A percentile compares a stretch with the other conserved stretches of the same genome.
phyloP scores from a whole-genome alignment of 2,113 vertebrate genomes.

The Anas platyrhynchos region DNA sequence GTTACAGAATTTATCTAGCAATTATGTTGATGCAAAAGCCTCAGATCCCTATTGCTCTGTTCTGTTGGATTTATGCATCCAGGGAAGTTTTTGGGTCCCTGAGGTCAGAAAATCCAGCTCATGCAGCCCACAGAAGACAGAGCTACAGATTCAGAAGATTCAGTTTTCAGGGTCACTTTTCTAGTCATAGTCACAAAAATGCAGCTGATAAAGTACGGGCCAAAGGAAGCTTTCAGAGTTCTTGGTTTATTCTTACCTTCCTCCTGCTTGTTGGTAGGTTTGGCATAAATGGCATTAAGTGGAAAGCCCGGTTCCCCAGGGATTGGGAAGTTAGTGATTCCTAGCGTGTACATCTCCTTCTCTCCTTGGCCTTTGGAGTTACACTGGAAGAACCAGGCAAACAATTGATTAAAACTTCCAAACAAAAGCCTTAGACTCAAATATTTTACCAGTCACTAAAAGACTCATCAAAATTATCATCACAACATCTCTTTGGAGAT shows the following conservation, averaged over 20 bases:
- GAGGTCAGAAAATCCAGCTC: neutral
- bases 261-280: conserved; percentile 83
- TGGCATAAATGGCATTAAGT: conserved; percentile 94
- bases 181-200: neutral
- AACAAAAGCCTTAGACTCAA: neutral
- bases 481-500: neutral
- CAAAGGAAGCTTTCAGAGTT: neutral
- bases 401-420: neutral
- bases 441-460: neutral
- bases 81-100: neutral
- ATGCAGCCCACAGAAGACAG: neutral
- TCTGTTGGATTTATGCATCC: neutral
- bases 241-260: conserved; percentile 76
- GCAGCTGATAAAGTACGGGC: neutral
- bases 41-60: neutral
- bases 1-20: neutral
- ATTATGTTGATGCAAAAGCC: neutral
- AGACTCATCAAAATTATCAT: neutral
- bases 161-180: neutral
- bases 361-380: conserved; percentile 95
- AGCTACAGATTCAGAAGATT: neutral
- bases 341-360: conserved; percentile 98
- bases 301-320: conserved; percentile 98
- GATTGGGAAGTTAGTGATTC: conserved; percentile 98
- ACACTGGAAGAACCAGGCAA: conserved; percentile 81